Conservation (phyloP, 2,113 vertebrate species). For the Carlito syrichta region DNA sequence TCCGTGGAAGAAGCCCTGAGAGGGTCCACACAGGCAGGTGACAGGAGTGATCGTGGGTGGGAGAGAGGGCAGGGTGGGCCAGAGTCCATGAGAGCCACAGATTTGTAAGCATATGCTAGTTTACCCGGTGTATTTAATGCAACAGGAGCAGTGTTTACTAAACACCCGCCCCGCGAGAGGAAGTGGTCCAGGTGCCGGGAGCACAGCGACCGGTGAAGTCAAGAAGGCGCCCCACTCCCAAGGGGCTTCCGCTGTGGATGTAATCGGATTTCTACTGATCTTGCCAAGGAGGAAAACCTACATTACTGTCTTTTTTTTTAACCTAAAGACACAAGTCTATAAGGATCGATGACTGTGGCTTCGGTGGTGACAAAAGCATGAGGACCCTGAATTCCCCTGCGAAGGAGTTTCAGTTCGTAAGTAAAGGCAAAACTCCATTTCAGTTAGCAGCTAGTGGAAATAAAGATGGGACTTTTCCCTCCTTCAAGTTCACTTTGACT, state of each 20-base stretch:
- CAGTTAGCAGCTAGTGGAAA: not conserved
- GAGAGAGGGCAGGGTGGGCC: rapidly evolving
- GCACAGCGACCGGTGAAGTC: rapidly evolving
- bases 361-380: not conserved
- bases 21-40: not conserved
- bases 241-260: no score
- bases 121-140: not conserved
- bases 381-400: not conserved
- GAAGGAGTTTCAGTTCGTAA: not conserved
- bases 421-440: not conserved
- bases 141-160: not conserved
- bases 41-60: not conserved
- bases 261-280: not conserved
- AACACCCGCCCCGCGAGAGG: rapidly evolving
- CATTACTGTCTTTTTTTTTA: not conserved
- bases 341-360: not conserved
- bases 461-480: not conserved
- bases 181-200: not conserved
- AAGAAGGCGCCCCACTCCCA: not conserved
- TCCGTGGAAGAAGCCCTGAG: not conserved
- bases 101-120: not conserved
- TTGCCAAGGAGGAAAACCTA: not conserved
- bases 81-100: not conserved
- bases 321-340: not conserved
- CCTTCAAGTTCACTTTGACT: not conserved